Conservation (phyloP, 2,113 vertebrate genomes). For the Crotalus helleri region DNA sequence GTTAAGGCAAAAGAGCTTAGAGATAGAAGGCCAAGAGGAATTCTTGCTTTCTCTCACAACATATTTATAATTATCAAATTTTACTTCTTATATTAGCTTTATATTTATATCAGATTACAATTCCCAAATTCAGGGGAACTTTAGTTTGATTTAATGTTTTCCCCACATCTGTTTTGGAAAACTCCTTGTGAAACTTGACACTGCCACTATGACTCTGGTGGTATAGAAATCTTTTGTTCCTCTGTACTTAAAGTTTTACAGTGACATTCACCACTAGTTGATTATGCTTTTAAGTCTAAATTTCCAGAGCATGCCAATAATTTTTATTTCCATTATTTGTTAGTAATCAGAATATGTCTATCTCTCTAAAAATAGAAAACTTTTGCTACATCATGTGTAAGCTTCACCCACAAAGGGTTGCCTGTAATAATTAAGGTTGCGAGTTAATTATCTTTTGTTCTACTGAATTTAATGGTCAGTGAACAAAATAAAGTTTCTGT, state of each 20-base stretch:
- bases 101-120: background rate
- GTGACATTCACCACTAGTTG: background rate
- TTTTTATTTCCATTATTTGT: background rate
- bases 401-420: background rate
- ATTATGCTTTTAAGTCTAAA: background rate
- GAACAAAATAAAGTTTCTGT: background rate
- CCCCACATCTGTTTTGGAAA: background rate
- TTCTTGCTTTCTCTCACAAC: background rate
- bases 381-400: background rate
- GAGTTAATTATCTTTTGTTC: background rate
- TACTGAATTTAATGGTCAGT: background rate
- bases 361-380: background rate
- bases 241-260: background rate
- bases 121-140: background rate
- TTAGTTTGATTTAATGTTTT: background rate
- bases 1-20: background rate
- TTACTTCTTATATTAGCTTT: background rate
- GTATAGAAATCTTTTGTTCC: background rate
- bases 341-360: background rate
- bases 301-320: background rate
- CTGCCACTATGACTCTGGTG: background rate
- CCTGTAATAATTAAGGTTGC: background rate
- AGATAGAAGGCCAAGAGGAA: background rate
- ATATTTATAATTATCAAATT: background rate
- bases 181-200: background rate